These are phyloP conservation scores for Euborellia annulipes DNA, from an alignment of 1,140 invertebrate species.

Conservation along the genomic window DNA sequence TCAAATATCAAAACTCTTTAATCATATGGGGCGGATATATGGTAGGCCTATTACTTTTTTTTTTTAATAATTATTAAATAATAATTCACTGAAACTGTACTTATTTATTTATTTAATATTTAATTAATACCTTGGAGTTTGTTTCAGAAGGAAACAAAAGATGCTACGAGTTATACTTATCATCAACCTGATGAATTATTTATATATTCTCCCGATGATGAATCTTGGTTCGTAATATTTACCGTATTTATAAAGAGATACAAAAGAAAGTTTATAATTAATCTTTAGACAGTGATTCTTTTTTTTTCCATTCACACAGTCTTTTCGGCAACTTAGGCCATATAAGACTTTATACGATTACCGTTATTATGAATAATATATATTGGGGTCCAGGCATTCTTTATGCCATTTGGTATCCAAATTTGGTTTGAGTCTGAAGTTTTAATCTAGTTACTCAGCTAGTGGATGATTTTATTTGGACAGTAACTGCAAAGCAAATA, in stretches of 20 bases:
- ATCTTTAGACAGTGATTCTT: too few relatives aligned
- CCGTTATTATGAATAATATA: too few relatives aligned
- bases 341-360: too few relatives aligned
- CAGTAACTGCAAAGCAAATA: too few relatives aligned
- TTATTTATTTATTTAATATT: not conserved
- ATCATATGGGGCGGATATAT: conserved; percentile 27
- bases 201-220: conserved; percentile 4
- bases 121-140: not conserved
- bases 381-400: too few relatives aligned
- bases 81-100: not conserved
- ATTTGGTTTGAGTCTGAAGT: too few relatives aligned
- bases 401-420: too few relatives aligned
- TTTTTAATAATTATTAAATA: not conserved
- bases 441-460: too few relatives aligned
- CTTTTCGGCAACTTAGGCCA: too few relatives aligned
- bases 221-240: conserved; percentile 4
- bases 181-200: not conserved
- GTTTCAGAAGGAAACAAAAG: not conserved
- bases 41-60: conserved; percentile 14
- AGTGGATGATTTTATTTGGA: too few relatives aligned
- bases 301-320: too few relatives aligned
- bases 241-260: conserved; percentile 16
- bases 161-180: not conserved
- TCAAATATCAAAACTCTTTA: conserved; percentile 20
- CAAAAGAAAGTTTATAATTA: too few relatives aligned